Evolutionary conservation across 2,113 vertebrate species (phyloP).

Genomic region (Alexandromys fortis): DNA sequence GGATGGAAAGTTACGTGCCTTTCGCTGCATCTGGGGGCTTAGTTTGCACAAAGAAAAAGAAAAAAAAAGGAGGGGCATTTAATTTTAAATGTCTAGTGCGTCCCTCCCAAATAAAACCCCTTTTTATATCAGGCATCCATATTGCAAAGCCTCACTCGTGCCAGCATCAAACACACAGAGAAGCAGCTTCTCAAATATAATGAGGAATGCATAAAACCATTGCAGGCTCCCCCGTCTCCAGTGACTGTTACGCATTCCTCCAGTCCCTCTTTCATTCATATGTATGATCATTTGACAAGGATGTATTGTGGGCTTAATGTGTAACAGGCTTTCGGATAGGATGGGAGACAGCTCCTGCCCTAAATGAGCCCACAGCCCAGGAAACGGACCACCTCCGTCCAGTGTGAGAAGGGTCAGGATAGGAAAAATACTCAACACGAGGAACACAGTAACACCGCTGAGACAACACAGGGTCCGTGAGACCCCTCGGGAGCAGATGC

Average conservation of each 20-base stretch:
- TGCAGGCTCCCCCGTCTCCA: background rate
- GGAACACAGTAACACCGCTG: accelerated
- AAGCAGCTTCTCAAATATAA: background rate
- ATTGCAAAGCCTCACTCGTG: background rate
- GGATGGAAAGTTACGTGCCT: conserved; percentile 3
- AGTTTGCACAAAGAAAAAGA: conserved; percentile 1
- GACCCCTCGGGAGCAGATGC: background rate
- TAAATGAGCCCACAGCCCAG: background rate
- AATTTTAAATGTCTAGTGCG: conserved; percentile 6
- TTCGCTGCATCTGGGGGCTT: conserved; percentile 31
- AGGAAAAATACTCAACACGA: too few species aligned
- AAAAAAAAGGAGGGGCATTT: conserved; percentile 30
- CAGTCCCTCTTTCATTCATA: background rate
- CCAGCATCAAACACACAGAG: background rate
- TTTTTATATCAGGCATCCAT: conserved; percentile 15
- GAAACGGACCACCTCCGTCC: background rate
- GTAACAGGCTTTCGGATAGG: background rate
- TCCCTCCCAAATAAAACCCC: conserved; percentile 51
- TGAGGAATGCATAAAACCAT: background rate
- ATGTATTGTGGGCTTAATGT: background rate
- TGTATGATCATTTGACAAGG: background rate
- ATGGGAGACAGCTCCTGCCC: background rate
- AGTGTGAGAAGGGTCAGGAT: background rate
- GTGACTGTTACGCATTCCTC: background rate
- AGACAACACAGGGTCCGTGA: background rate